These are phyloP conservation scores for Fulica atra DNA, from an alignment of 2,113 vertebrate species.

Conservation along the genomic window DNA sequence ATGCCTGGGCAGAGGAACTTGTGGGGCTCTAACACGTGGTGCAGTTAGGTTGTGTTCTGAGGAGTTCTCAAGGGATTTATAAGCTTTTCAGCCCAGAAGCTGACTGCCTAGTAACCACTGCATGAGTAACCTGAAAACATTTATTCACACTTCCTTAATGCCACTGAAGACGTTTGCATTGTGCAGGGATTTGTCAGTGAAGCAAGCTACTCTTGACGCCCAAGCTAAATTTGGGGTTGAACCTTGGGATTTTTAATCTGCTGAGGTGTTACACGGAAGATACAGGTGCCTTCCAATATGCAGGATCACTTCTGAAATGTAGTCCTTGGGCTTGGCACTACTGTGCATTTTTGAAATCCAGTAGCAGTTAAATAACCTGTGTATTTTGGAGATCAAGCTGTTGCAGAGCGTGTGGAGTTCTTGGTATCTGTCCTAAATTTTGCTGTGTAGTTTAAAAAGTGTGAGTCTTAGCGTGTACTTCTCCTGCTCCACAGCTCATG, in stretches of 20 bases:
- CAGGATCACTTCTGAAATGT: conserved; percentile 77
- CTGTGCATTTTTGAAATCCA: conserved; percentile 37
- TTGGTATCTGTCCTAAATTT: background rate
- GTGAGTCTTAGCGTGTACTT: background rate
- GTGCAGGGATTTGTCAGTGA: conserved; percentile 10
- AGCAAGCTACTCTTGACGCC: conserved; percentile 23
- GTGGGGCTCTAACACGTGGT: conserved; percentile 59
- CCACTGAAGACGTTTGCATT: conserved; percentile 4
- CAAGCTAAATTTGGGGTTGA: conserved; percentile 46
- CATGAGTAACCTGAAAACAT: conserved; percentile 41
- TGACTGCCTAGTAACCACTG: conserved; percentile 27
- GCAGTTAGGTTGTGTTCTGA: conserved; percentile 61
- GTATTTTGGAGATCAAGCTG: background rate
- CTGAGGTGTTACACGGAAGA: background rate
- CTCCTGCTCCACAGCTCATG: background rate
- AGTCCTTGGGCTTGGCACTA: conserved; percentile 62
- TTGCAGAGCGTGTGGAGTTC: conserved; percentile 43
- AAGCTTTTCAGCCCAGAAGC: conserved; percentile 39
- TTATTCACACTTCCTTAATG: conserved; percentile 22
- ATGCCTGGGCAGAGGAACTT: conserved; percentile 56
- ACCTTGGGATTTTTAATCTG: conserved; percentile 46
- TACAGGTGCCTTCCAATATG: conserved; percentile 67
- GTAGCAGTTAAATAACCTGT: background rate
- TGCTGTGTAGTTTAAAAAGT: background rate
- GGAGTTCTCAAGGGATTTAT: conserved; percentile 34